Base-by-base conservation (phyloP, 2,888 invertebrate species). In the Stenurella melanura region DNA sequence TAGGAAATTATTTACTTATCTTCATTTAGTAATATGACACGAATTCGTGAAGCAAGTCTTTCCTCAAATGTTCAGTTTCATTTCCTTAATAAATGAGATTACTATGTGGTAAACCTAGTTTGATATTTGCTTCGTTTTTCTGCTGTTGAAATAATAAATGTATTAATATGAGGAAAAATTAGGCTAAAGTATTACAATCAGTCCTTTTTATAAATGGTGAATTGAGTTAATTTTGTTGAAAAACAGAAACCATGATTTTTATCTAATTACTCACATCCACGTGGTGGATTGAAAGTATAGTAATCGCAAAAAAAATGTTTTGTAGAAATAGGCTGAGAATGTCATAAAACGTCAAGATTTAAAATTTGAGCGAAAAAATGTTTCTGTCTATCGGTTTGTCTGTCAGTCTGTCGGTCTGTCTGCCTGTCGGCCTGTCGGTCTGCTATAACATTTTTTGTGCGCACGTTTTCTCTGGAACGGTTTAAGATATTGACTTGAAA, bases 1-100 rank as follows among this genome's bases (percentile, higher is more conserved):
- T 60, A 21, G 67, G 67, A 67, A 67, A 67, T 67, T 54, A 54
- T 67, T 34, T 21, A 67, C 67, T 67, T 67, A 67, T 67, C 67
- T 67, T 67, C 67, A 38, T 67, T 67, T 67, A 54, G 67, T 67
- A 67, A 67, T 19, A 18, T 67, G 67, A 15, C 54, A 54, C 21
- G 4, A n/a, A 56, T 67, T 54, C 56, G 17, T 26, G 15, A n/a
- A n/a, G 54, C 42, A 54, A 67, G 2, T 15, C 17, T 58, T 58
- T 50, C 50, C 15, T 50, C 42, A 42, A 50, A n/a, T 50, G n/a
- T 15, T n/a, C n/a, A n/a, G n/a, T 50, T 50, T 50, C n/a, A n/a
- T n/a, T 50, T 50, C 50, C 50, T 50, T n/a, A 50, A 50, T 50
- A 50, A 50, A 50, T n/a, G 6, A n/a, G 15, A 50, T n/a, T 12